Percentiles rank a stretch among this genome's conserved stretches.
These are phyloP conservation scores for Drosophila histrio DNA, from an alignment of 2,888 invertebrate species.

Conservation along the genomic window DNA sequence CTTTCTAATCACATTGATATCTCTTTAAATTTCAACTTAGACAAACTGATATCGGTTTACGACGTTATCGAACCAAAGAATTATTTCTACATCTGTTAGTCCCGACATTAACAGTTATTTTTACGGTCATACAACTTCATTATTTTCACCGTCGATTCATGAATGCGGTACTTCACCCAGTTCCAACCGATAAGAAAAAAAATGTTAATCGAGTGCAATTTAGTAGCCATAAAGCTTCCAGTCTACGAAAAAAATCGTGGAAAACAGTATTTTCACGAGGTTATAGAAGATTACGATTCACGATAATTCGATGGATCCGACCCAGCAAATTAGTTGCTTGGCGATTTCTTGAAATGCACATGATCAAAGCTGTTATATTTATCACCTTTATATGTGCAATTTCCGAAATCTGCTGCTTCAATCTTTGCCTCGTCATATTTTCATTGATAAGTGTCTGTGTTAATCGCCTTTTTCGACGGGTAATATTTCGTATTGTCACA, in stretches of 20 bases:
- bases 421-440: conserved; percentile 91
- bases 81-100: conserved; percentile 96
- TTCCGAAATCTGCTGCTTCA: conserved; percentile 92
- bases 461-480: conserved; percentile 88
- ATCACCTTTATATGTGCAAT: conserved; percentile 91
- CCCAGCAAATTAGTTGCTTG: conserved; percentile 86
- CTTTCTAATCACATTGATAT: background rate
- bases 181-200: background rate
- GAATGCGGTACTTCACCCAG: conserved; percentile 83
- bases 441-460: conserved; percentile 90
- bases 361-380: conserved; percentile 93
- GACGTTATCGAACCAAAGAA: conserved; percentile 93
- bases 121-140: conserved; percentile 98
- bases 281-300: conserved; percentile 48
- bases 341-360: conserved; percentile 95
- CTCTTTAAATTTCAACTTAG: conserved; percentile 84
- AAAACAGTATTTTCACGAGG: conserved; percentile 10
- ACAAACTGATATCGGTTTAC: conserved; percentile 96
- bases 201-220: background rate
- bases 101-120: conserved; percentile 97
- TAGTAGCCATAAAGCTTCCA: background rate
- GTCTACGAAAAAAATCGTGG: conserved; percentile 6
- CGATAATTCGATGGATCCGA: conserved; percentile 54
- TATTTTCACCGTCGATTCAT: conserved; percentile 98
- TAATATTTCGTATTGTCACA: conserved; percentile 90